A percentile compares a stretch with the other conserved stretches of the same genome.
phyloP scores from a whole-genome alignment of 2,888 invertebrate species.

The Drosophila conformis region DNA sequence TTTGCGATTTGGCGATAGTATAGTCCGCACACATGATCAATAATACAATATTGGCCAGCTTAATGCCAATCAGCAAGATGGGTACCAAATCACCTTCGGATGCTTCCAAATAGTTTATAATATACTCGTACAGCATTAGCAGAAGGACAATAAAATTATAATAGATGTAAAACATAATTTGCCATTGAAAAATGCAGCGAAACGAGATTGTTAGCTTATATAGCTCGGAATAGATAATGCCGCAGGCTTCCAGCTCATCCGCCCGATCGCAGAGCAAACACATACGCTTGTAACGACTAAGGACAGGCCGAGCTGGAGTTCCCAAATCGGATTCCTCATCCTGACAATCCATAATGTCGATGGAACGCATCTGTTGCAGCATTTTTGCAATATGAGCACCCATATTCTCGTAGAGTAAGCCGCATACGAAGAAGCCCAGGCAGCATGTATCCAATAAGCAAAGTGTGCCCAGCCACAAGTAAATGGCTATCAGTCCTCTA shows the following conservation, averaged over 20 bases:
- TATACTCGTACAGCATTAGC: constrained; percentile 70
- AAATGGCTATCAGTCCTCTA: constrained; percentile 50
- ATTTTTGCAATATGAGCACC: constrained; percentile 57
- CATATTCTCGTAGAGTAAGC: constrained; percentile 69
- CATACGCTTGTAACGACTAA: constrained; percentile 69
- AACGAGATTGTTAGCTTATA: constrained; percentile 66
- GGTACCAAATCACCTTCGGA: constrained; percentile 42
- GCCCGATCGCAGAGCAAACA: constrained; percentile 69
- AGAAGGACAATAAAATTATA: constrained; percentile 73
- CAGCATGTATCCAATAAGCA: constrained; percentile 73
- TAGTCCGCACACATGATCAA: constrained; percentile 74
- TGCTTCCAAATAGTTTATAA: constrained; percentile 54
- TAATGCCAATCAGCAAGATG: constrained; percentile 56
- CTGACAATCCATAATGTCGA: constrained; percentile 48
- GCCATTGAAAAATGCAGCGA: constrained; percentile 72
- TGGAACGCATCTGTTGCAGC: constrained; percentile 57
- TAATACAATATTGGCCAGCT: constrained; percentile 65
- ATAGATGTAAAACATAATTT: constrained; percentile 78
- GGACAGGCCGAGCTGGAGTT: not conserved
- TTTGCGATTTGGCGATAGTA: constrained; percentile 61
- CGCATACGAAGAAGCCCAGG: constrained; percentile 72
- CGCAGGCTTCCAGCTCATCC: constrained; percentile 72
- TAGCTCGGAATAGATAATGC: constrained; percentile 66
- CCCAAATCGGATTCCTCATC: constrained; percentile 11
- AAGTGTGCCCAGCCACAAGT: constrained; percentile 75